phyloP scores from a whole-genome alignment of 2,888 invertebrate genomes.

The Folsomia manolachei region DNA sequence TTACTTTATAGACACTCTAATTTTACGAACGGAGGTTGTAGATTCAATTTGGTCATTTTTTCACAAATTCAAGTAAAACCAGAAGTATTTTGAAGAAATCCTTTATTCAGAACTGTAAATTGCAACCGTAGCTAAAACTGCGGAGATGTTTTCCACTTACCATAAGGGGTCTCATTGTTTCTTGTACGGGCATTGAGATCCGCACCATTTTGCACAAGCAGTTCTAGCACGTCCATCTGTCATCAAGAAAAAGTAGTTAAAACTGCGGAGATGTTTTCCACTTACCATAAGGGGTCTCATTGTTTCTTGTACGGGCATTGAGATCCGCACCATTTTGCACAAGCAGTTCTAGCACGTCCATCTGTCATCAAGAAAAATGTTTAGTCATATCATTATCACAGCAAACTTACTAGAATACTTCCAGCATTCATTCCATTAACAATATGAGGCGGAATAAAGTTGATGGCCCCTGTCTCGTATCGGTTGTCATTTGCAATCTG shows the following conservation, averaged over 20 bases:
- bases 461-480: not conserved
- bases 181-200: conserved; percentile 95
- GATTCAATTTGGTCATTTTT: too few relatives aligned
- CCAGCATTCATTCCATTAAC: not conserved
- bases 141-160: too few relatives aligned
- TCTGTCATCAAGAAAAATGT: conserved; percentile 58
- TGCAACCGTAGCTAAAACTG: too few relatives aligned
- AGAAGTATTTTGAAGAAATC: too few relatives aligned
- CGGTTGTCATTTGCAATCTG: not conserved
- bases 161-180: conserved; percentile 94
- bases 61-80: too few relatives aligned
- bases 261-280: too few relatives aligned
- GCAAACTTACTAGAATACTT: not conserved
- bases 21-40: too few relatives aligned
- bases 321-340: conserved; percentile 96
- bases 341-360: conserved; percentile 90
- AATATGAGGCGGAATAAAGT: not conserved
- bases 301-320: conserved; percentile 92
- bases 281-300: conserved; percentile 96
- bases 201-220: conserved; percentile 92
- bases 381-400: not conserved
- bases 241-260: not conserved
- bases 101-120: too few relatives aligned
- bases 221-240: conserved; percentile 90
- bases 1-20: too few relatives aligned